Evolutionary conservation across 1,140 invertebrate species (phyloP), one percentile per base, ranked within the genome.

Genomic region (Thereuonema tuberculata): DNA sequence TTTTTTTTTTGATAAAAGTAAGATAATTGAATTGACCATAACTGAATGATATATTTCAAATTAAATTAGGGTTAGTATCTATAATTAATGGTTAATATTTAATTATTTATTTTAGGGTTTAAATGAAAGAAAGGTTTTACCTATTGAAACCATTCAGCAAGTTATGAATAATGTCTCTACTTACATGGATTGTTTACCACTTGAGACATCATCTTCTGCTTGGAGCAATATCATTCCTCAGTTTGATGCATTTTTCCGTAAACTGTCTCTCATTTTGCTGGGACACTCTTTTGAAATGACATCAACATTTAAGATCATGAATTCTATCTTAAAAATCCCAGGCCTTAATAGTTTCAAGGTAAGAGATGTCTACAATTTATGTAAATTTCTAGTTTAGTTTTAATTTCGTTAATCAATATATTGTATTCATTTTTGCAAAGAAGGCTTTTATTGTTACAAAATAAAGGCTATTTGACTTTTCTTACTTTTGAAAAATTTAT

Each of bases 131-230:
- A 96, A 96, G 74, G 84, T 83, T 1, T 69, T 97, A 50, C 84
- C 89, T 1, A 74, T 82, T 25, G 90, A 93, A 61, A 78, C 80
- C 46, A 66, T 89, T 26, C 78, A 81, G 1, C 78, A 80, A 47
- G 86, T 94, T 49, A 73, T 96, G 27, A 80, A 83, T 64, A 99
- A 99, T 75, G 82, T 98, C 66, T 85, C 92, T 1, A 86, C 82
- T 67, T 98, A 98, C 74, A 78, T 98, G 69, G 90, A 94, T 67
- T 93, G 88, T 74, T 77, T 98, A 31, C 85, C 90, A 2, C 73
- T 91, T 60, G 93, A 97, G 70, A 84, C 84, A 2, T 81, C 82
- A 15, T 77, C 86, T 20, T 83, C 83, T 0, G 77, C 83, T 46
- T 78, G 76, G 25, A 56, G 52, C n/a, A 58, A 52, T 49, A 82